Conservation (phyloP, 2,797 vertebrate genomes). For the Gambusia yucatana region DNA sequence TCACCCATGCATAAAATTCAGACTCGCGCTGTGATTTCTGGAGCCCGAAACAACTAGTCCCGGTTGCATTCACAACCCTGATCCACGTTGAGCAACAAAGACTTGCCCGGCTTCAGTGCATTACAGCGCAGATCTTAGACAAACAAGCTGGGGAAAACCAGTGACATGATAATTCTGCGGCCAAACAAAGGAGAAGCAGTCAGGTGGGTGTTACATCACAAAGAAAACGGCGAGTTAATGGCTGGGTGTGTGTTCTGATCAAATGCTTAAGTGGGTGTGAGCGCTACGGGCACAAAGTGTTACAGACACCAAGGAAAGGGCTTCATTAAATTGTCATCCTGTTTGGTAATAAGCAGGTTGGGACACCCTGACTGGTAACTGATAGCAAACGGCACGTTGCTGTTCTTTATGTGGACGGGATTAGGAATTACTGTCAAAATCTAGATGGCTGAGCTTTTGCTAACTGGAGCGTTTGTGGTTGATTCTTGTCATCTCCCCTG, state of each 20-base stretch:
- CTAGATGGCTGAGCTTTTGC: slow-evolving; percentile 49
- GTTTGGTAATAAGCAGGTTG: slow-evolving; percentile 75
- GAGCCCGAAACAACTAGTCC: slow-evolving; percentile 9
- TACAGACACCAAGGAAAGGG: slow-evolving; percentile 72
- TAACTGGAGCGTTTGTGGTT: slow-evolving; percentile 39
- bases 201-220: slow-evolving; percentile 59
- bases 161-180: slow-evolving; percentile 27
- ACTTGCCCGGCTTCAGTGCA: slow-evolving; percentile 23
- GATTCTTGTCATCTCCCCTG: slow-evolving; percentile 26
- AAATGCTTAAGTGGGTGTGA: slow-evolving; percentile 69
- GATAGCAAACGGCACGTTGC: slow-evolving; percentile 74
- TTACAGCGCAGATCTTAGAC: slow-evolving; percentile 12
- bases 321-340: slow-evolving; percentile 81
- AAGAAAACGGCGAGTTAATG: slow-evolving; percentile 67
- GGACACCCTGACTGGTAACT: slow-evolving; percentile 59
- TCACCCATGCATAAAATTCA: neutral
- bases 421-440: slow-evolving; percentile 63
- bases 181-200: slow-evolving; percentile 63
- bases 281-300: slow-evolving; percentile 67
- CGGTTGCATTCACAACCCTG: slow-evolving; percentile 26
- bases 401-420: slow-evolving; percentile 65
- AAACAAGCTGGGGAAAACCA: slow-evolving; percentile 20
- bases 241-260: slow-evolving; percentile 60
- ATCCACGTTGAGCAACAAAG: slow-evolving; percentile 23
- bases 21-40: slow-evolving; percentile 12